Percentiles rank a stretch among this genome's conserved stretches.
phyloP scores from a whole-genome alignment of 2,888 invertebrate genomes.

The Strigamia maritima region DNA sequence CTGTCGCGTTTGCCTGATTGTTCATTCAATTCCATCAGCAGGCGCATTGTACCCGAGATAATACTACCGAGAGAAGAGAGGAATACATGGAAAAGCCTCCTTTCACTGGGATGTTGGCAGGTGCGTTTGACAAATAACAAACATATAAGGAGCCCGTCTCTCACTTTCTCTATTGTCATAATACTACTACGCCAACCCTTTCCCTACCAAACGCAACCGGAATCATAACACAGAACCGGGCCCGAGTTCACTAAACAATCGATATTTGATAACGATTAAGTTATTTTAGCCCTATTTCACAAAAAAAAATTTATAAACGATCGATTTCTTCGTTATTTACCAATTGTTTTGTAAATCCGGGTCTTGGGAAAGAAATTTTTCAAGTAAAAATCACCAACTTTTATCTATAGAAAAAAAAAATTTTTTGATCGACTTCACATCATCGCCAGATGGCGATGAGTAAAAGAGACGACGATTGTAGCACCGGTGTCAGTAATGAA shows the following conservation, averaged over 20 bases:
- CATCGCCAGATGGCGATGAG: background rate
- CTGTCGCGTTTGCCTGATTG: background rate
- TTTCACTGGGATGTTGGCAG: slow-evolving; percentile 4
- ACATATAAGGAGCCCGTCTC: background rate
- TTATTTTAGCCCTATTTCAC: background rate
- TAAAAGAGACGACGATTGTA: background rate
- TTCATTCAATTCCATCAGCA: slow-evolving; percentile 4
- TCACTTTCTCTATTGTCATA: background rate
- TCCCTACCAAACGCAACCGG: background rate
- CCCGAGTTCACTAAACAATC: background rate
- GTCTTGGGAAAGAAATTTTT: too few species aligned
- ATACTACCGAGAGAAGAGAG: background rate
- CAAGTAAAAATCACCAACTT: too few species aligned
- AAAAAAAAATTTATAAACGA: too few species aligned
- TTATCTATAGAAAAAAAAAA: background rate
- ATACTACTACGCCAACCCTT: background rate
- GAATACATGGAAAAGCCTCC: background rate
- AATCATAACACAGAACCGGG: background rate
- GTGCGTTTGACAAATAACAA: slow-evolving; percentile 4
- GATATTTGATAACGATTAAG: too few species aligned
- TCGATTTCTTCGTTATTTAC: too few species aligned
- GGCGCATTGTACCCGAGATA: background rate
- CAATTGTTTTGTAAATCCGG: too few species aligned
- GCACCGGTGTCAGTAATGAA: slow-evolving; percentile 4
- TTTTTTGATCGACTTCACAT: background rate